phyloP scores from a whole-genome alignment of 2,113 vertebrate species.

The Rhombomys opimus region DNA sequence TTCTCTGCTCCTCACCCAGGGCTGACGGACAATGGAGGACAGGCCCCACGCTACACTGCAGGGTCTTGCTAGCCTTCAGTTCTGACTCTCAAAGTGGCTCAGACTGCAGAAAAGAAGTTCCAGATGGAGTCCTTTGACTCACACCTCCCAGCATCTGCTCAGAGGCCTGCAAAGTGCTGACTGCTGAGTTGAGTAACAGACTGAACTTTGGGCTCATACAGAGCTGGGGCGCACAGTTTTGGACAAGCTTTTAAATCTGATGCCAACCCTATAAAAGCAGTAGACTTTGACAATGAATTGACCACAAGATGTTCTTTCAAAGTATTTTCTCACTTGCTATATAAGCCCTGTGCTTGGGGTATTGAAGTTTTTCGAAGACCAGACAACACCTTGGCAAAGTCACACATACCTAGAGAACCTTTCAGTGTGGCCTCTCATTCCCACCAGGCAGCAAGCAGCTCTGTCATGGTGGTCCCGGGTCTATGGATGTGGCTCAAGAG shows the following conservation, averaged over 20 bases:
- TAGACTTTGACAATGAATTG: slow-evolving; percentile 45
- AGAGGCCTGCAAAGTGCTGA: slow-evolving; percentile 28
- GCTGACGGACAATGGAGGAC: background rate
- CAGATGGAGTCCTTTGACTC: background rate
- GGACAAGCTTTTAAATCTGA: background rate
- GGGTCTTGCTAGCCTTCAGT: background rate
- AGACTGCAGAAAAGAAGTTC: background rate
- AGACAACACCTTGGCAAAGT: background rate
- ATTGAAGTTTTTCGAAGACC: slow-evolving; percentile 3
- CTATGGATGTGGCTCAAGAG: background rate
- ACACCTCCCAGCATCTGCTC: background rate
- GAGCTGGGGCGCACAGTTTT: background rate
- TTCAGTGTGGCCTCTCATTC: background rate
- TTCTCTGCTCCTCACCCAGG: background rate
- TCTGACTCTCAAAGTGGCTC: background rate
- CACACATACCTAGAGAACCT: background rate
- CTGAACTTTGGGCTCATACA: background rate
- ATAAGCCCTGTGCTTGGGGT: background rate
- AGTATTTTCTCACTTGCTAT: background rate
- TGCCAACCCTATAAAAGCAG: slow-evolving; percentile 47
- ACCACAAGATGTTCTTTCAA: background rate
- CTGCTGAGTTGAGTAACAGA: background rate
- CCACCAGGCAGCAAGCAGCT: background rate
- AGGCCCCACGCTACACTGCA: no score
- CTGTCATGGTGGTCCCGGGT: background rate